phyloP scores from a whole-genome alignment of 2,888 invertebrate genomes.

The Miltochrista miniata region DNA sequence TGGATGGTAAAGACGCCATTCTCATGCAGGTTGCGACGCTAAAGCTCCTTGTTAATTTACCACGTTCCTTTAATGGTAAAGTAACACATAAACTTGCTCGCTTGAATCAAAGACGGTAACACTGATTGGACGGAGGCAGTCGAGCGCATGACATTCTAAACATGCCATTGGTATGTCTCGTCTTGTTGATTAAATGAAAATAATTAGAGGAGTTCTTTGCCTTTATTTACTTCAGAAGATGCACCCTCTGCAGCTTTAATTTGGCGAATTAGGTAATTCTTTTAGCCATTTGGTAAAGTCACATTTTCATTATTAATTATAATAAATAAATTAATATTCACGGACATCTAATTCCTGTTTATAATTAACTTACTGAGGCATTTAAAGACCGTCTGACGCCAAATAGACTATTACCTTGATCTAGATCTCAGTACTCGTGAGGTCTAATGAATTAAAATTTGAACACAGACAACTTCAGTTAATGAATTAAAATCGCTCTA shows the following conservation, averaged over 20 bases:
- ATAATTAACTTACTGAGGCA: no score
- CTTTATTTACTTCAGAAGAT: conserved; percentile 21
- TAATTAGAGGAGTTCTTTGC: conserved; percentile 38
- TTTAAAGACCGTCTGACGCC: no score
- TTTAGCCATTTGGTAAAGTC: conserved; percentile 4
- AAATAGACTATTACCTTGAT: no score
- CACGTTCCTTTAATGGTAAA: conserved; percentile 72
- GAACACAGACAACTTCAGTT: no score
- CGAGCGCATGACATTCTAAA: conserved; percentile 48
- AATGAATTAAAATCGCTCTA: no score
- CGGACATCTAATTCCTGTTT: no score
- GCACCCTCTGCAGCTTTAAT: conserved; percentile 7
- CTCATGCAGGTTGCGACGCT: conserved; percentile 66
- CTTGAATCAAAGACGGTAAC: conserved; percentile 58
- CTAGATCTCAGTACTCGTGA: no score
- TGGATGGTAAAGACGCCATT: conserved; percentile 58
- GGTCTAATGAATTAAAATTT: no score
- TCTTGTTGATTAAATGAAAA: conserved; percentile 43
- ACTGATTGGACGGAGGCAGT: conserved; percentile 55
- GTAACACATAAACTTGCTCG: conserved; percentile 70
- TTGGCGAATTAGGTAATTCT: conserved; percentile 2
- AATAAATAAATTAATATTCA: no score
- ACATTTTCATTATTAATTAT: no score
- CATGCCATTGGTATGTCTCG: conserved; percentile 30
- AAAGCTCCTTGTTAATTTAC: conserved; percentile 70